A percentile compares a stretch with the other conserved stretches of the same genome.
phyloP scores from a whole-genome alignment of 2,797 vertebrate species.

The Loriculus beryllinus region DNA sequence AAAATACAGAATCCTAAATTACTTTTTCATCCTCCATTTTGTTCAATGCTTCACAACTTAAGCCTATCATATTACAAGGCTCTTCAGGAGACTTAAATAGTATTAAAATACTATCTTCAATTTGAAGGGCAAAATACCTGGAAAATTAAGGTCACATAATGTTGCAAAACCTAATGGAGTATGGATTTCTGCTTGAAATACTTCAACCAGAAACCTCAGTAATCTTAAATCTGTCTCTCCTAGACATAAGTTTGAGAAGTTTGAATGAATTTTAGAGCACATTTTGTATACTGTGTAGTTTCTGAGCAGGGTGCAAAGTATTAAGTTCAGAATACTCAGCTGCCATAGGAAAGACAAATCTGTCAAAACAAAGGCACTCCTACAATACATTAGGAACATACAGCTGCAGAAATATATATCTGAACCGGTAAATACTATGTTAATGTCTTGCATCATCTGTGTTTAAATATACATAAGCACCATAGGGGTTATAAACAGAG shows the following conservation, averaged over 20 bases:
- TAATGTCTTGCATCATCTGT: neutral
- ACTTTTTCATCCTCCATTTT: conserved; percentile 67
- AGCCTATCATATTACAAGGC: conserved; percentile 54
- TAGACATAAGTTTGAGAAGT: conserved; percentile 66
- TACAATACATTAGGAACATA: conserved; percentile 7
- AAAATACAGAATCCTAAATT: conserved; percentile 38
- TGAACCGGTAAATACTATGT: neutral
- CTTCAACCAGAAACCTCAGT: conserved; percentile 71
- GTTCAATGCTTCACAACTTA: conserved; percentile 65
- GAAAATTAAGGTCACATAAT: conserved; percentile 77
- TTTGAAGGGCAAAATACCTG: conserved; percentile 75
- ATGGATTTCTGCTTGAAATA: conserved; percentile 73
- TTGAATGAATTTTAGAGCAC: conserved; percentile 63
- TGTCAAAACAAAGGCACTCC: conserved; percentile 32
- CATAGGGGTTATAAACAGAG: neutral
- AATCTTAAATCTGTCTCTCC: conserved; percentile 70
- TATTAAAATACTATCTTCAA: conserved; percentile 72
- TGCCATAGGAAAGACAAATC: conserved; percentile 1
- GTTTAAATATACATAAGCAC: neutral
- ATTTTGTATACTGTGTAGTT: conserved; percentile 51
- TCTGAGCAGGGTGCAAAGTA: conserved; percentile 47
- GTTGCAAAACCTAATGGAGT: conserved; percentile 71
- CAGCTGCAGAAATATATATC: neutral
- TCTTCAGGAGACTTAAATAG: conserved; percentile 64
- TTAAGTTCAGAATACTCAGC: conserved; percentile 22